Base-by-base conservation (phyloP, 2,797 vertebrate species). In the Adelosebastes latens region DNA sequence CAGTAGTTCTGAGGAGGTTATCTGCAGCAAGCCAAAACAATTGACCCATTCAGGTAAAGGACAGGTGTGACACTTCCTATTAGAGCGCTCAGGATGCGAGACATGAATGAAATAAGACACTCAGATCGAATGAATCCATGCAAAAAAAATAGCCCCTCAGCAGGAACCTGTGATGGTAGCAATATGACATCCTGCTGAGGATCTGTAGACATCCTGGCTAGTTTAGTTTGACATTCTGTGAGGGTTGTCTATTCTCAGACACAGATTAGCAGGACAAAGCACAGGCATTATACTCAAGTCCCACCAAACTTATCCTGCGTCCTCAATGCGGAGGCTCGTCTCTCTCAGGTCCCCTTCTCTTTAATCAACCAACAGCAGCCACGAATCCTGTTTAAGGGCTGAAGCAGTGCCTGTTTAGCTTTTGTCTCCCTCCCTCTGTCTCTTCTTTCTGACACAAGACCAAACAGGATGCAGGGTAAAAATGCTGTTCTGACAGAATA, bases 401-500 rank as follows among this genome's bases (percentile, higher is more conserved):
- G 5, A 20, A 53, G 12, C 29, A 11, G 20, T n/a, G 20, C 63
- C 16, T 52, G 27, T n/a, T 13, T 39, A 4, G 34, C 67, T 34
- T 72, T 24, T 85, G 75, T 84, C 73, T 69, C 59, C n/a, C 72
- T 61, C n/a, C 0, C 7, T 58, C 24, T 27, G 31, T 73, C 11
- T 85, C 64, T 27, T 85, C 39, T 78, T 65, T 72, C 29, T 73
- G 74, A 78, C 49, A 72, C 27, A 32, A 32, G 3, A 55, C 49
- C 64, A 82, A 87, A 89, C 36, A 76, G 70, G 42, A 81, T 59
- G 46, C 39, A 25, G 55, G 39, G 24, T 65, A 36, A 85, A 87
- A 83, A 64, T 76, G 88, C 88, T 84, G 82, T 2, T 72, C 14
- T 32, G 75, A 87, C 83, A 88, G 75, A 89, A 87, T 71, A 84